Percentiles rank a stretch among this genome's conserved stretches.
Evolutionary conservation across 1,140 invertebrate species (phyloP).

Genomic region (Psilanteris sp.): DNA sequence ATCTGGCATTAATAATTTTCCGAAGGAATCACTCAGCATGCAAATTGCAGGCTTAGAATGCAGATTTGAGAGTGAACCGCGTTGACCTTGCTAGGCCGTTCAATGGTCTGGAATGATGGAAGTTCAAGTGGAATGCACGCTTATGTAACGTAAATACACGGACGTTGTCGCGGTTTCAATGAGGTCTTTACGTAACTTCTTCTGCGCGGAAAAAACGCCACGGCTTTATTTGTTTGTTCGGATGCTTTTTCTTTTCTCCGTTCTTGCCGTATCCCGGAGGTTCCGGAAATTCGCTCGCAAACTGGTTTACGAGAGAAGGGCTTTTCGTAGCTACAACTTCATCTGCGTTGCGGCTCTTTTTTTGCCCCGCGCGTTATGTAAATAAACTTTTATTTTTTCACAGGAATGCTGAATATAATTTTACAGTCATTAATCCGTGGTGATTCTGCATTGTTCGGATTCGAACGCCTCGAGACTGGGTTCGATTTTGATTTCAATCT

Average conservation of each 20-base stretch:
- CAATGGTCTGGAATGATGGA: conserved; percentile 45
- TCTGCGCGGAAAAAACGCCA: conserved; percentile 11
- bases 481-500: no score
- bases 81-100: conserved; percentile 63
- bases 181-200: conserved; percentile 31
- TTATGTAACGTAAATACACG: conserved; percentile 46
- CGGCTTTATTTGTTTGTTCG: conserved; percentile 18
- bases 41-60: conserved; percentile 39
- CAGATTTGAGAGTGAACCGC: conserved; percentile 39
- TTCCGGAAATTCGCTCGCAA: conserved; percentile 9
- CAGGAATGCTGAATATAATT: no score
- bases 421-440: no score
- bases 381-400: no score
- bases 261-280: no score
- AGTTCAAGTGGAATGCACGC: conserved; percentile 48
- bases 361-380: no score
- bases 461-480: no score
- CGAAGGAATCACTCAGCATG: conserved; percentile 30
- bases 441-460: no score
- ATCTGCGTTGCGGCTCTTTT: no score
- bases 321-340: no score
- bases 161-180: conserved; percentile 39
- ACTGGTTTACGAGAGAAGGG: conserved; percentile 3
- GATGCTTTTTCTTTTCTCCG: conserved; percentile 3
- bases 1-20: conserved; percentile 40